Percentiles rank a stretch among this genome's conserved stretches.
phyloP scores from a whole-genome alignment of 2,113 vertebrate genomes.

The Dinomys branickii region DNA sequence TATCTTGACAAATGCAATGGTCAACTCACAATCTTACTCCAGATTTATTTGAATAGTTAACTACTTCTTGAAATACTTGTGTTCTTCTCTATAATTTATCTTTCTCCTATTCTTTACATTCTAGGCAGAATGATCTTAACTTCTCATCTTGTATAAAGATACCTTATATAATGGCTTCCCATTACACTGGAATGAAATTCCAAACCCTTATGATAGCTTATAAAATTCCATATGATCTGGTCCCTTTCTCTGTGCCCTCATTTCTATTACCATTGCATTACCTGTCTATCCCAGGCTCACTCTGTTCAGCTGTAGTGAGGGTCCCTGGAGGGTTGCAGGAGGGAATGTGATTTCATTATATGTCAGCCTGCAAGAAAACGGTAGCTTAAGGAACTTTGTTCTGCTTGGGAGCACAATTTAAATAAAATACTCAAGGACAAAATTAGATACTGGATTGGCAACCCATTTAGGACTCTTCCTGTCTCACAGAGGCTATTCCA shows the following conservation, averaged over 20 bases:
- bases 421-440: too few relatives aligned
- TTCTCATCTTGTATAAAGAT: neutral
- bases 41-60: conserved; percentile 10
- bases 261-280: neutral
- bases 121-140: neutral
- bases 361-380: neutral
- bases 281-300: neutral
- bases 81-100: conserved; percentile 7
- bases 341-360: neutral
- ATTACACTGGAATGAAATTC: conserved; percentile 37
- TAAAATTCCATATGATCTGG: neutral
- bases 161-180: neutral
- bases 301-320: neutral
- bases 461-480: neutral
- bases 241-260: neutral
- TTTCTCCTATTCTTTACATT: neutral
- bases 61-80: neutral
- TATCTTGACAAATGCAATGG: conserved; percentile 1
- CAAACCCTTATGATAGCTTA: neutral
- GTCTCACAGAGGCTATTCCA: neutral
- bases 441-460: neutral
- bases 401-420: neutral
- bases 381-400: neutral
- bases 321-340: neutral
- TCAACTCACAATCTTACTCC: conserved; percentile 10